phyloP scores from a whole-genome alignment of 2,113 vertebrate genomes.

The Corythornis cristatus region DNA sequence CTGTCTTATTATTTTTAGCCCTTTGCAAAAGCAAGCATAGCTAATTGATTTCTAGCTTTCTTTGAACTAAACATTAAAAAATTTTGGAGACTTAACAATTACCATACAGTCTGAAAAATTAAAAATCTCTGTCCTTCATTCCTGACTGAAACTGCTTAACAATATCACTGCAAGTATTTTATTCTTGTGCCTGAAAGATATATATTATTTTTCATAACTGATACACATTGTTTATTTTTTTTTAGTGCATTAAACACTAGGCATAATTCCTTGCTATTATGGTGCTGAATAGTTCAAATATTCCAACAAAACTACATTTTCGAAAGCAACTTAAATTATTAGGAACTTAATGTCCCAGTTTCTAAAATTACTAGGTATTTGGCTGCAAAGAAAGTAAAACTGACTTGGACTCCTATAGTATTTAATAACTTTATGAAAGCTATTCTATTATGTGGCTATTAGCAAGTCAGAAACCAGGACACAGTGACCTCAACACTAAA shows the following conservation, averaged over 20 bases:
- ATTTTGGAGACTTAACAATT: neutral
- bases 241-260: neutral
- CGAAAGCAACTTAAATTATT: neutral
- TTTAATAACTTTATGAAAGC: neutral
- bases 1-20: neutral
- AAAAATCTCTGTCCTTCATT: neutral
- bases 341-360: neutral
- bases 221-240: neutral
- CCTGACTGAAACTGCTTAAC: neutral
- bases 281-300: neutral
- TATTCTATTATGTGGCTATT: neutral
- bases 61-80: neutral
- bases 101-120: neutral
- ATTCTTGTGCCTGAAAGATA: neutral
- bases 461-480: neutral
- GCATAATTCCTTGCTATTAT: neutral
- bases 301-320: neutral
- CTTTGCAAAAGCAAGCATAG: neutral
- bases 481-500: neutral
- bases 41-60: neutral
- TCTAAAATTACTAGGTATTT: conserved; percentile 1
- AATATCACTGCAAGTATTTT: neutral
- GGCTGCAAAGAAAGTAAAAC: neutral
- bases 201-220: neutral
- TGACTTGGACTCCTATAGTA: neutral